Evolutionary conservation across 2,797 vertebrate species (phyloP).

Genomic region (Gambusia yucatana): DNA sequence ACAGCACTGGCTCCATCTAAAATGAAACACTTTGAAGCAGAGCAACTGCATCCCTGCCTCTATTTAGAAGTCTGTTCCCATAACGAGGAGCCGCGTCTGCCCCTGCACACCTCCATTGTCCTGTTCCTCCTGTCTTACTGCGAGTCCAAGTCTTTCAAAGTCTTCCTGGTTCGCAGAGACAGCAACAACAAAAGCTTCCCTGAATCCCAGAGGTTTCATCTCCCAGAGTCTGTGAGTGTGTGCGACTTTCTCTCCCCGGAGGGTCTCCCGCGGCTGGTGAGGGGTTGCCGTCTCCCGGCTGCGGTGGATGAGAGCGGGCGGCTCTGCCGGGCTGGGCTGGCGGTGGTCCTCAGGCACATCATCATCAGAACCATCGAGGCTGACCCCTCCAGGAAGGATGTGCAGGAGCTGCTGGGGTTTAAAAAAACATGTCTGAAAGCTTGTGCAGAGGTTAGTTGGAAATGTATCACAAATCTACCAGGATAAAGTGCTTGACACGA

Average conservation of each 20-base stretch:
- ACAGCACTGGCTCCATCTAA: slow-evolving; percentile 9
- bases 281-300: slow-evolving; percentile 88
- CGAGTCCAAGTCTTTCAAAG: slow-evolving; percentile 85
- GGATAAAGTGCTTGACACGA: not conserved
- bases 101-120: slow-evolving; percentile 89
- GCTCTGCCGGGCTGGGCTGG: slow-evolving; percentile 93
- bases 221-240: slow-evolving; percentile 67
- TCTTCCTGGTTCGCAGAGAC: slow-evolving; percentile 57
- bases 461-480: not conserved
- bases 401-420: slow-evolving; percentile 91
- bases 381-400: slow-evolving; percentile 84
- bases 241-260: slow-evolving; percentile 67
- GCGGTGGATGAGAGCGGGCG: slow-evolving; percentile 79
- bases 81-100: slow-evolving; percentile 77
- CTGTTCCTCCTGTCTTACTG: slow-evolving; percentile 94
- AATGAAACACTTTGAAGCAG: slow-evolving; percentile 81
- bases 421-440: slow-evolving; percentile 98
- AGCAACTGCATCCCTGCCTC: slow-evolving; percentile 78
- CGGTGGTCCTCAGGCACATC: slow-evolving; percentile 92
- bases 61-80: slow-evolving; percentile 83
- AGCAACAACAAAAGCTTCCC: slow-evolving; percentile 1
- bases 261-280: slow-evolving; percentile 85
- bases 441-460: slow-evolving; percentile 92
- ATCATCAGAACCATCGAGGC: slow-evolving; percentile 82
- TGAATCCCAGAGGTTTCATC: slow-evolving; percentile 41